Percentiles rank a stretch among this genome's conserved stretches.
Evolutionary conservation across 2,888 invertebrate genomes (phyloP).

Genomic region (Synergus itoensis): DNA sequence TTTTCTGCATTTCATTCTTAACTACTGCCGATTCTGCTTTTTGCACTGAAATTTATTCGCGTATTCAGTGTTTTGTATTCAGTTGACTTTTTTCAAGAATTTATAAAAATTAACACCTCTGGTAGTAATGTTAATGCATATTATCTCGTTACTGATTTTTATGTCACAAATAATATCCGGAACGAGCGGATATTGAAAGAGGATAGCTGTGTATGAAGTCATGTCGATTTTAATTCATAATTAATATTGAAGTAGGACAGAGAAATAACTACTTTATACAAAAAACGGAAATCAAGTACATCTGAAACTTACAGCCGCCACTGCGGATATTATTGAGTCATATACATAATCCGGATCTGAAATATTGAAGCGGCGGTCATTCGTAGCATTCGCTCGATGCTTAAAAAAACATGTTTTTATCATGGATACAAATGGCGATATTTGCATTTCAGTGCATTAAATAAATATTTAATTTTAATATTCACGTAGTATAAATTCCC

Average conservation of each 20-base stretch:
- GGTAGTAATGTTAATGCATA: too few species aligned
- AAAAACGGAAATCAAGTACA: not conserved
- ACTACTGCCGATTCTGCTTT: not conserved
- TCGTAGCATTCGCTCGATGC: not conserved
- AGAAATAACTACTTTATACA: not conserved
- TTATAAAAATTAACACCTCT: too few species aligned
- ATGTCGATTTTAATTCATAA: not conserved
- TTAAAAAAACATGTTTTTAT: not conserved
- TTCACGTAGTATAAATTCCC: too few species aligned
- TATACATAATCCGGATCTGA: not conserved
- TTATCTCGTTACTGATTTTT: too few species aligned
- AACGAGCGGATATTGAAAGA: too few species aligned
- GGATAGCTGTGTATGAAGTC: not conserved
- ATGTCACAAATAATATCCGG: too few species aligned
- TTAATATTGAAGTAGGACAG: not conserved
- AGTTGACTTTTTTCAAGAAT: not conserved
- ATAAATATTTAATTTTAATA: too few species aligned
- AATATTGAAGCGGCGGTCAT: not conserved
- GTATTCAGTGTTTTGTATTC: not conserved
- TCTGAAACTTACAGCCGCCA: not conserved
- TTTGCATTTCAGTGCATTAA: not conserved
- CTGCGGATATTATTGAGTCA: not conserved
- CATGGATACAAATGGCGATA: not conserved
- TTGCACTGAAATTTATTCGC: not conserved
- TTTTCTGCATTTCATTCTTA: slow-evolving; percentile 13